A percentile compares a stretch with the other conserved stretches of the same genome.
These are phyloP conservation scores for Anoplius nigerrimus DNA, from an alignment of 2,888 invertebrate genomes.

Conservation along the genomic window DNA sequence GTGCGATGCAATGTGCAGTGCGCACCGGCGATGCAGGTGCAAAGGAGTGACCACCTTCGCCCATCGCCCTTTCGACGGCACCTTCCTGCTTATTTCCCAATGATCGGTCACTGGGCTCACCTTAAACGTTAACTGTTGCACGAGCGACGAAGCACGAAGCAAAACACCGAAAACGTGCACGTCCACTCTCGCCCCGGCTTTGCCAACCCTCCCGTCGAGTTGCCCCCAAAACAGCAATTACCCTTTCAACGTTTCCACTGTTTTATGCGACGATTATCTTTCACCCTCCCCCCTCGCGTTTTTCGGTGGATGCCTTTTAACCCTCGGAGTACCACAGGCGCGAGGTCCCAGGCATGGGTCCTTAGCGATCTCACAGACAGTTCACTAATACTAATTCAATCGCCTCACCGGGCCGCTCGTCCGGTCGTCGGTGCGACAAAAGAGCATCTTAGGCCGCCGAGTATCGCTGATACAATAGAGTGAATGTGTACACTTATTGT, in stretches of 20 bases:
- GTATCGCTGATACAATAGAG: too few species aligned
- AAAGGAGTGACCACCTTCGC: slow-evolving; percentile 5
- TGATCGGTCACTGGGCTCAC: slow-evolving; percentile 41
- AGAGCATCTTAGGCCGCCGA: too few species aligned
- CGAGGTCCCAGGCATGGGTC: too few species aligned
- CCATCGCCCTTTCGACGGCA: slow-evolving; percentile 38
- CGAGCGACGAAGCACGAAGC: slow-evolving; percentile 33
- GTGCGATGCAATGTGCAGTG: slow-evolving; percentile 35
- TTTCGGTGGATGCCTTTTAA: too few species aligned
- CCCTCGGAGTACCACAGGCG: too few species aligned
- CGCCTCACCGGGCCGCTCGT: too few species aligned
- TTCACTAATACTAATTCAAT: too few species aligned
- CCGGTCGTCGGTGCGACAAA: too few species aligned
- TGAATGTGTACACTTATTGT: too few species aligned
- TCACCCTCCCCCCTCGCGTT: slow-evolving; percentile 2
- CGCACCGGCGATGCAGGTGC: slow-evolving; percentile 44
- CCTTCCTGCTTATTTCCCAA: slow-evolving; percentile 53
- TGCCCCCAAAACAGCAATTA: slow-evolving; percentile 43
- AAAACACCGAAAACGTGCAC: slow-evolving; percentile 23
- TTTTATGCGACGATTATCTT: slow-evolving; percentile 44
- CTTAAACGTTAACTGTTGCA: slow-evolving; percentile 34
- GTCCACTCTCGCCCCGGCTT: background rate
- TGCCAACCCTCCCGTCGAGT: too few species aligned
- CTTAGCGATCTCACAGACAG: too few species aligned
- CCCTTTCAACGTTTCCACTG: slow-evolving; percentile 46